Percentiles rank a stretch among this genome's conserved stretches.
These are phyloP conservation scores for Pyrocephalus nanus DNA, from an alignment of 2,797 vertebrate genomes.

Conservation along the genomic window DNA sequence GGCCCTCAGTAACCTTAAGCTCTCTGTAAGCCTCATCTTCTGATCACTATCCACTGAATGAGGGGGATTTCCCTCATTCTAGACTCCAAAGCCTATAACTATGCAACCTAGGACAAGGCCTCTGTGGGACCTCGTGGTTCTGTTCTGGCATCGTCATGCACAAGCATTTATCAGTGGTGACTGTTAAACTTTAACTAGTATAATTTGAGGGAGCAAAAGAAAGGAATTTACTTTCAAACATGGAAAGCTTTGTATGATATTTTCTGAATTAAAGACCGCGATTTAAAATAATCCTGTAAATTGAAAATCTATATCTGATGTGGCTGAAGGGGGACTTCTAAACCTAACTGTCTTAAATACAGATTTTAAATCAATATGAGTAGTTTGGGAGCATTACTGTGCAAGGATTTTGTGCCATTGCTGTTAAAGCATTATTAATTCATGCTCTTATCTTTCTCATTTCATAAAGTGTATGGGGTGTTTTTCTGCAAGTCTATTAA, in stretches of 20 bases:
- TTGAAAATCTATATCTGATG: conserved; percentile 67
- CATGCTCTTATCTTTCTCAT: conserved; percentile 58
- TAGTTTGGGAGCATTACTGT: conserved; percentile 36
- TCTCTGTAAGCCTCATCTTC: not conserved
- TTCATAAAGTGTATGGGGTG: not conserved
- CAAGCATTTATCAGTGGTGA: not conserved
- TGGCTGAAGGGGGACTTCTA: conserved; percentile 34
- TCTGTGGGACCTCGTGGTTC: not conserved
- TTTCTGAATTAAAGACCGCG: conserved; percentile 33
- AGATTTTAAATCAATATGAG: conserved; percentile 67
- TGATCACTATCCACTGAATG: not conserved
- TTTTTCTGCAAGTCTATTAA: conserved; percentile 46
- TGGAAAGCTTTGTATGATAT: not conserved
- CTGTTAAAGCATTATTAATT: conserved; percentile 65
- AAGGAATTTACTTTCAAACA: conserved; percentile 26
- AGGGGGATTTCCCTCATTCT: not conserved
- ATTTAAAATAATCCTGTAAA: conserved; percentile 60
- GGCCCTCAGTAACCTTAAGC: not conserved
- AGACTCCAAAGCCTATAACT: not conserved
- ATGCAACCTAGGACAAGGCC: not conserved
- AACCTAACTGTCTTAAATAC: conserved; percentile 49
- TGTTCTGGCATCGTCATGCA: not conserved
- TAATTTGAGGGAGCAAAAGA: not conserved
- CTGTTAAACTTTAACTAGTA: conserved; percentile 5
- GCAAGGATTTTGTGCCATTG: conserved; percentile 59